Evolutionary conservation across 2,113 vertebrate species (phyloP).

Genomic region (Lanius collurio): DNA sequence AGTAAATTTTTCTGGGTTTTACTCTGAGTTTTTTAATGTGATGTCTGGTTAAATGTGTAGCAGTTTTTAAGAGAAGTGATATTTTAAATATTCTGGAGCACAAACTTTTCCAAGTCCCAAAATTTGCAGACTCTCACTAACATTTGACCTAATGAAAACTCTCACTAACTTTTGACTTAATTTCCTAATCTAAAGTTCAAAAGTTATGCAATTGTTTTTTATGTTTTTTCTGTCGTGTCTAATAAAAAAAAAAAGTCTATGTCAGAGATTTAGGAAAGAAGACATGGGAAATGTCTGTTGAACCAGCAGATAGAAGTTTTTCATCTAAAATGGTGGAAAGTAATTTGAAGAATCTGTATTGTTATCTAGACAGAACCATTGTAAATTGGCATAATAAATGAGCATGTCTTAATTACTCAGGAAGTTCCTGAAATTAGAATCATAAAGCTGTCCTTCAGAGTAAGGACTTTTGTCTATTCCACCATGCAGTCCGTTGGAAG

Average conservation of each 20-base stretch:
- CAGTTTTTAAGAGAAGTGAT: not conserved
- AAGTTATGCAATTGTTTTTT: not conserved
- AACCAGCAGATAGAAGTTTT: slow-evolving; percentile 13
- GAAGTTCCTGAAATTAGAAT: slow-evolving; percentile 36
- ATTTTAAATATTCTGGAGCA: not conserved
- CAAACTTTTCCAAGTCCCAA: not conserved
- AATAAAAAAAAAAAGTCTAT: not conserved
- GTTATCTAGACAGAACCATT: not conserved
- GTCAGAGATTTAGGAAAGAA: not conserved
- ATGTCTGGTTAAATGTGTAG: not conserved
- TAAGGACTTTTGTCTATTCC: slow-evolving; percentile 4
- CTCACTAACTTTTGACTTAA: not conserved
- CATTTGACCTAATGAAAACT: not conserved
- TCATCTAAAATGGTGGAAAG: not conserved
- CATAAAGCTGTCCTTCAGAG: slow-evolving; percentile 39
- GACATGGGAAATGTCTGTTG: not conserved
- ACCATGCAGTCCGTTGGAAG: not conserved
- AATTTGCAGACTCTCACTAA: not conserved
- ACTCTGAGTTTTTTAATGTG: not conserved
- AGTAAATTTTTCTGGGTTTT: not conserved
- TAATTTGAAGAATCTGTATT: slow-evolving; percentile 22
- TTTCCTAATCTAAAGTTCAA: not conserved
- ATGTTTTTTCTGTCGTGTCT: not conserved
- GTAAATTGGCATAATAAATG: slow-evolving; percentile 38
- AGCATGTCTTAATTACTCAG: slow-evolving; percentile 35